phyloP scores from a whole-genome alignment of 2,113 vertebrate genomes.

The Hemicordylus capensis region DNA sequence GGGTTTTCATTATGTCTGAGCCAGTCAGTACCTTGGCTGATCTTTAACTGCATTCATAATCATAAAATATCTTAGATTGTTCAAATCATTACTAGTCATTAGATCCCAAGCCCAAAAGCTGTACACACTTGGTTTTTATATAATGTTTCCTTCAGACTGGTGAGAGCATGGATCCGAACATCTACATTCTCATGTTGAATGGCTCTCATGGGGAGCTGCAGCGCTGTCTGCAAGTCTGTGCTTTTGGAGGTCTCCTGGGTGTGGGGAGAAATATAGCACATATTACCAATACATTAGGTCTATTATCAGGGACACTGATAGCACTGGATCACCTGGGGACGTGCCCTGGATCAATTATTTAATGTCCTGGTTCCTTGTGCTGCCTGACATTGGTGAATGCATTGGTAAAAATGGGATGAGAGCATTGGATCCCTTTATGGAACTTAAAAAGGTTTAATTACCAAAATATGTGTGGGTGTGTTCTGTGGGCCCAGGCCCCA shows the following conservation, averaged over 20 bases:
- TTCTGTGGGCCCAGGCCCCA: too few relatives aligned
- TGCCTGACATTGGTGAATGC: too few relatives aligned
- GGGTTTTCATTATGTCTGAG: neutral
- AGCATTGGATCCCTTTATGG: too few relatives aligned
- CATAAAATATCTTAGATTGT: neutral
- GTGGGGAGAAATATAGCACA: neutral
- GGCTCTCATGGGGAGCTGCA: slow-evolving; percentile 94
- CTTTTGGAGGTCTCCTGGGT: slow-evolving; percentile 90
- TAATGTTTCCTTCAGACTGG: slow-evolving; percentile 91
- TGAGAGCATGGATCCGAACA: slow-evolving; percentile 94
- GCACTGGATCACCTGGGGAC: too few relatives aligned
- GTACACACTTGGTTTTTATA: slow-evolving; percentile 91
- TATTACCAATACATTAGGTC: too few relatives aligned
- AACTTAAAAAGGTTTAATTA: too few relatives aligned
- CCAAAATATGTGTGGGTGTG: too few relatives aligned
- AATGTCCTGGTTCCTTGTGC: too few relatives aligned
- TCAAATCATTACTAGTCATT: neutral
- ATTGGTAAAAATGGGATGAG: too few relatives aligned
- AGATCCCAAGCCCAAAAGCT: neutral
- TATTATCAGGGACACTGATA: too few relatives aligned
- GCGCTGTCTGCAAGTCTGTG: slow-evolving; percentile 85
- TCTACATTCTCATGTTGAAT: slow-evolving; percentile 97
- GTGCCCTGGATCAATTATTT: too few relatives aligned
- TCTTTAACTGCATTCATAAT: neutral
- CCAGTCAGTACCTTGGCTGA: neutral